A percentile compares a stretch with the other conserved stretches of the same genome.
These are phyloP conservation scores for Didymodactylos carnosus DNA, from an alignment of 2,888 invertebrate genomes.

Conservation along the genomic window DNA sequence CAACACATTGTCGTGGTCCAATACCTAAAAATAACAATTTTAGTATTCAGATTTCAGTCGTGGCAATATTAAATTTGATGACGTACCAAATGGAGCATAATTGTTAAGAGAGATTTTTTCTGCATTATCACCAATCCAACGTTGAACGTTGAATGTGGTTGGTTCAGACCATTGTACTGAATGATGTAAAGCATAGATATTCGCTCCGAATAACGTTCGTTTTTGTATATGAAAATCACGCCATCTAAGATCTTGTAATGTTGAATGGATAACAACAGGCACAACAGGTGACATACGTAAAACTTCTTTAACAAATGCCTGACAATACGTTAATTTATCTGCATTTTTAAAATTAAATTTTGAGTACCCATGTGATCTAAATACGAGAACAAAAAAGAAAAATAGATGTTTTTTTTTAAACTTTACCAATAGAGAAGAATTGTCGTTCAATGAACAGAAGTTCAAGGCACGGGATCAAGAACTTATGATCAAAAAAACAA, in stretches of 20 bases:
- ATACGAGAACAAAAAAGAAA: background rate
- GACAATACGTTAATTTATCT: background rate
- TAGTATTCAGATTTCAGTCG: too few relatives aligned
- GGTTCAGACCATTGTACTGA: background rate
- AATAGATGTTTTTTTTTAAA: too few relatives aligned
- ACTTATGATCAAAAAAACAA: too few relatives aligned
- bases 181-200: background rate
- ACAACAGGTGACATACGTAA: background rate
- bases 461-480: too few relatives aligned
- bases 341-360: background rate
- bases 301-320: background rate
- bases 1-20: background rate
- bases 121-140: background rate
- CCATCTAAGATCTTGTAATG: background rate
- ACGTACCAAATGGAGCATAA: background rate
- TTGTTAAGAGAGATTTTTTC: background rate
- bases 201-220: background rate
- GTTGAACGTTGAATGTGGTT: background rate
- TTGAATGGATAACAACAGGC: background rate
- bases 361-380: background rate
- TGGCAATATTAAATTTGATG: too few relatives aligned
- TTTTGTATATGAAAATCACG: background rate
- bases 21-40: too few relatives aligned
- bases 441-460: too few relatives aligned
- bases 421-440: too few relatives aligned